Conservation (phyloP, 2,888 invertebrate species). For the Stenotaenia linearis region DNA sequence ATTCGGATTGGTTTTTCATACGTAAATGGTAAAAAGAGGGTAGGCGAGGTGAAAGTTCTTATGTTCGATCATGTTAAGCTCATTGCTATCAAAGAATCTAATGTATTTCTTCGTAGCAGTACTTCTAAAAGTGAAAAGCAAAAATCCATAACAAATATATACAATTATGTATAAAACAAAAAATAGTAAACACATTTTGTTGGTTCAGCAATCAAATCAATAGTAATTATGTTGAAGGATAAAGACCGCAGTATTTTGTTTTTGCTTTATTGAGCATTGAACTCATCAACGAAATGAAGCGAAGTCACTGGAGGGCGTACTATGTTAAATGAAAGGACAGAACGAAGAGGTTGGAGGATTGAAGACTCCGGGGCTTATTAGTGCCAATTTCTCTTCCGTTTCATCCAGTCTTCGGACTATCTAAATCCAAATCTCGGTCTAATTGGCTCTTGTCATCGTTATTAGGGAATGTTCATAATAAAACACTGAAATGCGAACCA, state of each 20-base stretch:
- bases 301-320: neutral
- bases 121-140: no score
- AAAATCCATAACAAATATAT: neutral
- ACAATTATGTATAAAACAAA: neutral
- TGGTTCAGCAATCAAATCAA: no score
- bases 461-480: neutral
- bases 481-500: neutral
- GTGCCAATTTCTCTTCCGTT: neutral
- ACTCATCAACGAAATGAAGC: no score
- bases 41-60: neutral
- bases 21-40: neutral
- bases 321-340: neutral
- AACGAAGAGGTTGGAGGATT: neutral
- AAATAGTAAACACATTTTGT: no score
- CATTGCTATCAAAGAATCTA: neutral
- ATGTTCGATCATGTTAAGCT: neutral
- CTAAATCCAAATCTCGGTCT: neutral
- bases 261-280: neutral
- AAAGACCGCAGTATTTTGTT: neutral
- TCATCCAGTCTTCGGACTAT: neutral
- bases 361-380: neutral
- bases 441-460: neutral
- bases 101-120: no score
- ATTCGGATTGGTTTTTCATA: slow-evolving; percentile 9
- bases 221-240: no score